Evolutionary conservation across 2,113 vertebrate genomes (phyloP), one percentile per base, ranked within the genome.

Genomic region (Actenoides lindsayi): DNA sequence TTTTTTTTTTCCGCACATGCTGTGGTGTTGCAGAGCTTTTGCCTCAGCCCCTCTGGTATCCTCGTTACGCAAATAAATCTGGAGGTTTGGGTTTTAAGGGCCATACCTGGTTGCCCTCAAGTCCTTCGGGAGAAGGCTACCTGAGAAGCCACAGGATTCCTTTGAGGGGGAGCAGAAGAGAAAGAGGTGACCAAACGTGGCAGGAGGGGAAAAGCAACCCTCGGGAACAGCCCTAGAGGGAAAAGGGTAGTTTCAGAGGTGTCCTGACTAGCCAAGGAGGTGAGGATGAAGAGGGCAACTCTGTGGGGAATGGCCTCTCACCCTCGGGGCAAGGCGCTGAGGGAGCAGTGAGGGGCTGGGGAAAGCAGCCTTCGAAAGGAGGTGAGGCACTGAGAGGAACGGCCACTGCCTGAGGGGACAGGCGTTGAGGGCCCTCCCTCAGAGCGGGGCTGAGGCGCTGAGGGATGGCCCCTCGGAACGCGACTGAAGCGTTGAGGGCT

Each of bases 261-360:
- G 13, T n/a, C 23, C 25, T 50, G 41, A 5, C 11, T 20, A 11
- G 9, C n/a, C 37, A 12, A 25, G 4, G 2, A 25, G 3, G 2
- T 3, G 78, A 46, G 17, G 19, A 9, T 13, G 27, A 33, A 35
- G 27, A 19, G 15, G 6, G 54, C 33, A 77, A 30, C 33, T 28
- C 13, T 16, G 77, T 42, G n/a, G 27, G 21, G 15, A 44, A 37
- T 1, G 3, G 30, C 11, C 30, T 27, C 30, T 31, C 37, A 13
- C 16, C 11, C 21, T 3, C 3, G 31, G 69, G 12, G 16, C 8
- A 3, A 8, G 17, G 42, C 7, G 15, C 60, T 27, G 33, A 28
- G 37, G 16, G 13, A 46, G 67, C 53, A 20, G 24, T 1, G 42
- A 48, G 7, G 53, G 12, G 25, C 62, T 67, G 78, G 64, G 25